Percentiles rank a stretch among this genome's conserved stretches.
Conservation (phyloP, 2,113 vertebrate species). For the Chlamydotis undulata region DNA sequence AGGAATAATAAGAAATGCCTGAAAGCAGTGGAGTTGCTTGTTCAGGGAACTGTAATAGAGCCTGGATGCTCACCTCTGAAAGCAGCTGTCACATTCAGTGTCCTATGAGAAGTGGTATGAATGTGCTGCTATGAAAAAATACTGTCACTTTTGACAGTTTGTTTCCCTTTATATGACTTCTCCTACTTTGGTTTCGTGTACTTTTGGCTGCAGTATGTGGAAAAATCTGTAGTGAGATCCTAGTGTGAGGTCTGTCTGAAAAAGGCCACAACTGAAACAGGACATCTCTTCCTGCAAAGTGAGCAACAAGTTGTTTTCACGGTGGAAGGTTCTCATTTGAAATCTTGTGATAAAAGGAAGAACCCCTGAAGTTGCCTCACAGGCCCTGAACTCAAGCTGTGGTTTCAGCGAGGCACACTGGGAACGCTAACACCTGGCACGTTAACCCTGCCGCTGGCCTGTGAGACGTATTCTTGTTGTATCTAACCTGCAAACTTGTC, state of each 20-base stretch:
- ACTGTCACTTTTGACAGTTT: not conserved
- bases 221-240: not conserved
- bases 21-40: not conserved
- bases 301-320: not conserved
- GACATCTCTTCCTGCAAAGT: not conserved
- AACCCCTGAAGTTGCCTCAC: not conserved
- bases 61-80: not conserved
- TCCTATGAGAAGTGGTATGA: not conserved
- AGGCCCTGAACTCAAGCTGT: not conserved
- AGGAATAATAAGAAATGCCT: not conserved
- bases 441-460: not conserved
- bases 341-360: not conserved
- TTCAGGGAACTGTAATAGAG: not conserved
- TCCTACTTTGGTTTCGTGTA: not conserved
- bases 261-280: not conserved
- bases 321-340: not conserved
- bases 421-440: not conserved
- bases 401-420: not conserved
- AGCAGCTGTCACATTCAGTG: not conserved
- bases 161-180: not conserved
- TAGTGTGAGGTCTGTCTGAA: not conserved
- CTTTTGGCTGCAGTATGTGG: not conserved
- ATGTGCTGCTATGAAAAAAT: not conserved
- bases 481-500: not conserved
- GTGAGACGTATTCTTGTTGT: fast-evolving